A percentile compares a stretch with the other conserved stretches of the same genome.
Evolutionary conservation across 2,888 invertebrate genomes (phyloP).

Genomic region (Aquatica leii): DNA sequence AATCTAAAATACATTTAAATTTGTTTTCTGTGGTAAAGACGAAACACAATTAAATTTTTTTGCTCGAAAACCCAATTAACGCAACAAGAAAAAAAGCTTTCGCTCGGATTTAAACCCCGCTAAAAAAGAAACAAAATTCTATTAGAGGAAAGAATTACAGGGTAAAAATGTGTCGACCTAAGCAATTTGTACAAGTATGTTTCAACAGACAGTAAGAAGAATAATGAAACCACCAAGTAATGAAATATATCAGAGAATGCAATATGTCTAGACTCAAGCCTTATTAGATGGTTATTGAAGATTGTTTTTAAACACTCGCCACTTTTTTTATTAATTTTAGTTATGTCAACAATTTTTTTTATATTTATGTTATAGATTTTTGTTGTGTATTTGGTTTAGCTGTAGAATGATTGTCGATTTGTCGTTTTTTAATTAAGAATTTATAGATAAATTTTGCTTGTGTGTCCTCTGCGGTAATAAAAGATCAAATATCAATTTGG

Average conservation of each 20-base stretch:
- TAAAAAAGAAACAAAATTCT: too few species aligned
- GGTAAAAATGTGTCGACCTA: slow-evolving; percentile 18
- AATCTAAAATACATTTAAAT: too few species aligned
- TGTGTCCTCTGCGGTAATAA: slow-evolving; percentile 11
- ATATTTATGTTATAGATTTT: too few species aligned
- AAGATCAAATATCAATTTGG: slow-evolving; percentile 34
- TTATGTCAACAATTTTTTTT: neutral
- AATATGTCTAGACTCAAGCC: slow-evolving; percentile 23
- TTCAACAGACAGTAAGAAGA: slow-evolving; percentile 19
- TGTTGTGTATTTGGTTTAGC: neutral
- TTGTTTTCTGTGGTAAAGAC: too few species aligned
- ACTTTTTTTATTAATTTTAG: neutral
- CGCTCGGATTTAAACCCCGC: too few species aligned
- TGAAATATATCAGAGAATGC: slow-evolving; percentile 30
- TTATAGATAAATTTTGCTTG: too few species aligned
- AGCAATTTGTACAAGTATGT: slow-evolving; percentile 27
- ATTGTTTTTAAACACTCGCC: slow-evolving; percentile 19
- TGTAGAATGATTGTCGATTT: neutral
- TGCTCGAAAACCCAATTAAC: too few species aligned
- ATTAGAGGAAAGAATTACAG: slow-evolving; percentile 11
- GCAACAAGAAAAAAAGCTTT: too few species aligned
- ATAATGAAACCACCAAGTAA: slow-evolving; percentile 26
- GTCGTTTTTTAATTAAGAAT: too few species aligned
- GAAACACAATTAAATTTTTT: neutral
- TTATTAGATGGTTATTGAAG: slow-evolving; percentile 23